phyloP scores from a whole-genome alignment of 1,140 invertebrate genomes.

The Chironomus tepperi region DNA sequence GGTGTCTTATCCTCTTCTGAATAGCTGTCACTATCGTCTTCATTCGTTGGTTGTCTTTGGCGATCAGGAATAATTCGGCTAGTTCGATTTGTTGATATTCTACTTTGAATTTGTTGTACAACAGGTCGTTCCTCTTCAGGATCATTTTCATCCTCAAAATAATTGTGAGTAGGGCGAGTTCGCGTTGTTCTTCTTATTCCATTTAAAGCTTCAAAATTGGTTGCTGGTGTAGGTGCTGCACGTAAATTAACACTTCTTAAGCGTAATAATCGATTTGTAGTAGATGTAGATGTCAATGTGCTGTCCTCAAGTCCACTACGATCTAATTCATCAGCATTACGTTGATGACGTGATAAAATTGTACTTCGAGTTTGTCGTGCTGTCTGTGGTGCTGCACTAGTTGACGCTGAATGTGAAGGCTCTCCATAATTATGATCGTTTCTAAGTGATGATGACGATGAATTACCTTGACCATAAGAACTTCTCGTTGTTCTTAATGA shows the following conservation, averaged over 20 bases:
- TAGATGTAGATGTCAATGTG: neutral
- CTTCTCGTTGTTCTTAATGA: neutral
- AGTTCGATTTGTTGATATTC: constrained; percentile 27
- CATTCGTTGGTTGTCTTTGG: neutral
- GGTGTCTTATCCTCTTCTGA: constrained; percentile 18
- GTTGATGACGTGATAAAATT: constrained; percentile 37
- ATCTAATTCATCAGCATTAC: constrained; percentile 38
- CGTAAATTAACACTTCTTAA: constrained; percentile 18
- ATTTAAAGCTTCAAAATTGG: constrained; percentile 15
- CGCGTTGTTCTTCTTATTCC: neutral
- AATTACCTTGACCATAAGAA: neutral
- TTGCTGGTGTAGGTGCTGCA: constrained; percentile 1
- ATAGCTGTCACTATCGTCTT: constrained; percentile 20
- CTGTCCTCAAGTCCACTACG: constrained; percentile 19
- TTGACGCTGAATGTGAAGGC: constrained; percentile 26
- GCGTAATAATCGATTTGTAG: neutral
- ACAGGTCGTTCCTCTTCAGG: constrained; percentile 42
- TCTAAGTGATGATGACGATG: constrained; percentile 26
- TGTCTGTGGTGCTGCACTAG: constrained; percentile 27
- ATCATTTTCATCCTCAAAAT: constrained; percentile 32
- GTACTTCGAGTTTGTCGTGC: constrained; percentile 27
- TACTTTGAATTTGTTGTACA: constrained; percentile 1
- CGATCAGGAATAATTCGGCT: constrained; percentile 27
- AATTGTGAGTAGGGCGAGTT: neutral
- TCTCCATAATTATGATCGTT: constrained; percentile 38